Evolutionary conservation across 2,888 invertebrate species (phyloP).

Genomic region (Omphaloscelis lunosa): DNA sequence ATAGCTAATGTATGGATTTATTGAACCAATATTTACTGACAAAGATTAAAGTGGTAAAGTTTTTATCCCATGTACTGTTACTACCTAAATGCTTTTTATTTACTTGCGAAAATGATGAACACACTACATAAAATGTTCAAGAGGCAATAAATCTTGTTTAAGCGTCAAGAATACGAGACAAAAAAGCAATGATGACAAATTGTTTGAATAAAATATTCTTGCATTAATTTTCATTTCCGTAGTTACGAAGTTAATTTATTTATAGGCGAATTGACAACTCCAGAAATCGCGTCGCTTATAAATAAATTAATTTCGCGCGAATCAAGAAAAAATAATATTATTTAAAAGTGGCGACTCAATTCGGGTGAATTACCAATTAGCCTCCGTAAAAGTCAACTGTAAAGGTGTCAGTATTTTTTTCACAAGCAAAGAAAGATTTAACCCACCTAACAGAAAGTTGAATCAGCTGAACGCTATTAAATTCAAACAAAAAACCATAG

Average conservation of each 20-base stretch:
- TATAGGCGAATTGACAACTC: no score
- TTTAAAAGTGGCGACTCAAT: no score
- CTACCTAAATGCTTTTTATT: not conserved
- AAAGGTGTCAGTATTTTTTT: not conserved
- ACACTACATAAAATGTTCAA: conserved; percentile 11
- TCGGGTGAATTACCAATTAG: no score
- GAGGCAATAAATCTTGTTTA: conserved; percentile 35
- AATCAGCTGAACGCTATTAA: conserved; percentile 4
- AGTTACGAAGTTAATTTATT: no score
- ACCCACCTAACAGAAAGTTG: not conserved
- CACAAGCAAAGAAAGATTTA: conserved; percentile 10
- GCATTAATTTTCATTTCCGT: not conserved
- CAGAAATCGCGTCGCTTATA: no score
- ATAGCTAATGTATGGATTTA: conserved; percentile 46
- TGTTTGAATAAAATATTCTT: conserved; percentile 30
- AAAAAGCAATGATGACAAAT: conserved; percentile 29
- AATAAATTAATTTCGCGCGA: no score
- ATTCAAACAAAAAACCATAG: conserved; percentile 35
- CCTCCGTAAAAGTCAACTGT: not conserved
- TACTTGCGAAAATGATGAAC: conserved; percentile 14
- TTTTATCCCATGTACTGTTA: conserved; percentile 12
- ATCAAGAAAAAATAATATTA: no score
- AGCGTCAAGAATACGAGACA: not conserved
- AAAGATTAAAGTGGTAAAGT: conserved; percentile 29
- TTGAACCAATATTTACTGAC: conserved; percentile 46